phyloP scores from a whole-genome alignment of 2,888 invertebrate genomes.

The Meandrusa payeni region DNA sequence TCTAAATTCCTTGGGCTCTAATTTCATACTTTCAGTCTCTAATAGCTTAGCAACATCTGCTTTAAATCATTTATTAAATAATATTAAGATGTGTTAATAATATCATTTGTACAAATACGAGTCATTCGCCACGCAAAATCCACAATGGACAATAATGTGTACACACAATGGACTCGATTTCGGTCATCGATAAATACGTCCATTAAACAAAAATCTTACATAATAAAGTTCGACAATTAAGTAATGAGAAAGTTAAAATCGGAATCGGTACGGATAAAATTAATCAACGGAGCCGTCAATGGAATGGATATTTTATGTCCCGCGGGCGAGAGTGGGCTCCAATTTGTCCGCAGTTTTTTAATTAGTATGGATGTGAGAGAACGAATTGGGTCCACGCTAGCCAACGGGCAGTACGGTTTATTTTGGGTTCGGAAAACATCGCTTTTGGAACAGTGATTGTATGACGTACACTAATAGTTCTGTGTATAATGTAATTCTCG shows the following conservation, averaged over 20 bases:
- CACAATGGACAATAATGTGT: constrained; percentile 2
- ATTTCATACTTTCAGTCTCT: too few relatives aligned
- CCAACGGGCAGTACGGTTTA: constrained; percentile 30
- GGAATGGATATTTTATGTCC: constrained; percentile 77
- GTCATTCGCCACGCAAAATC: too few relatives aligned
- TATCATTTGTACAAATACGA: too few relatives aligned
- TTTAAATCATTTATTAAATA: too few relatives aligned
- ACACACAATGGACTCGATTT: constrained; percentile 6
- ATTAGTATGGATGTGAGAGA: constrained; percentile 73
- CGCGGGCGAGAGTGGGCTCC: constrained; percentile 70
- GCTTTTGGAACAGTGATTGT: constrained; percentile 17
- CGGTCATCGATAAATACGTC: constrained; percentile 14
- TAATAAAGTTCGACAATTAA: constrained; percentile 68
- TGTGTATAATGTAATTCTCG: background rate
- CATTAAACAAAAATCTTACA: constrained; percentile 41
- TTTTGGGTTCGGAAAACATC: constrained; percentile 12
- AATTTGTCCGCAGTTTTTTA: constrained; percentile 78
- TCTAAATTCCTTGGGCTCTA: too few relatives aligned
- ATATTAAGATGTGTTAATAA: too few relatives aligned
- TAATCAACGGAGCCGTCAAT: constrained; percentile 69
- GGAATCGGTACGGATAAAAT: constrained; percentile 71
- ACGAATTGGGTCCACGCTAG: constrained; percentile 64
- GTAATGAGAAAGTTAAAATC: constrained; percentile 66
- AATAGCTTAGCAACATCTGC: too few relatives aligned
- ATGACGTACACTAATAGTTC: background rate